Conservation (phyloP, 2,797 vertebrate genomes). For the Acanthopagrus latus region DNA sequence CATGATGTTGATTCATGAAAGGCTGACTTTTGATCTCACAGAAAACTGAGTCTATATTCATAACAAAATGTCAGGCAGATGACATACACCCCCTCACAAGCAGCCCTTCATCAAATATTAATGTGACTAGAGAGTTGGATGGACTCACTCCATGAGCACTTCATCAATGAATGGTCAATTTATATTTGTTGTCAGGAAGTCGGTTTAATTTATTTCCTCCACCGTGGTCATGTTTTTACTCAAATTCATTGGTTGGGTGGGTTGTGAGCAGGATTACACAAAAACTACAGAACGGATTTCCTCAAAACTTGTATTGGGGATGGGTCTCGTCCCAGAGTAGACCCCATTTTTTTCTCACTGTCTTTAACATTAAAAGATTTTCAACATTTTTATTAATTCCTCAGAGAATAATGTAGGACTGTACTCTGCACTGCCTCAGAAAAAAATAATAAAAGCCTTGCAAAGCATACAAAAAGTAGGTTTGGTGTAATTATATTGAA, state of each 20-base stretch:
- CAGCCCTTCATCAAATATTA: conserved; percentile 48
- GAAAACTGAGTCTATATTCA: neutral
- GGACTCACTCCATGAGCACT: conserved; percentile 8
- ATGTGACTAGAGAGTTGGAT: conserved; percentile 10
- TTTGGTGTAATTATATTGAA: neutral
- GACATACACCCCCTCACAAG: conserved; percentile 25
- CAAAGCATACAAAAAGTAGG: neutral
- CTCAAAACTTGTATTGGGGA: too few species aligned
- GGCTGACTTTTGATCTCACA: neutral
- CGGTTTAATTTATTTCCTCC: too few species aligned
- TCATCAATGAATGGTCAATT: conserved; percentile 22
- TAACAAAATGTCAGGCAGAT: conserved; percentile 28
- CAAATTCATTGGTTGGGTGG: too few species aligned
- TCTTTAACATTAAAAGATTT: too few species aligned
- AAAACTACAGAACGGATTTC: too few species aligned
- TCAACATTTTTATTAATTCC: too few species aligned
- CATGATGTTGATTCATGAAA: neutral
- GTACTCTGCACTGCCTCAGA: neutral
- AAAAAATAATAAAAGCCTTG: neutral
- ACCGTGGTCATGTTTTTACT: too few species aligned
- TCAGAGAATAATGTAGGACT: neutral
- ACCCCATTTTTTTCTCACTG: too few species aligned
- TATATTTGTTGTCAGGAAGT: neutral
- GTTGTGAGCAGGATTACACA: too few species aligned
- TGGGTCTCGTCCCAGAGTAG: too few species aligned